Conservation (phyloP, 2,888 invertebrate species). For the Netelia inedita region DNA sequence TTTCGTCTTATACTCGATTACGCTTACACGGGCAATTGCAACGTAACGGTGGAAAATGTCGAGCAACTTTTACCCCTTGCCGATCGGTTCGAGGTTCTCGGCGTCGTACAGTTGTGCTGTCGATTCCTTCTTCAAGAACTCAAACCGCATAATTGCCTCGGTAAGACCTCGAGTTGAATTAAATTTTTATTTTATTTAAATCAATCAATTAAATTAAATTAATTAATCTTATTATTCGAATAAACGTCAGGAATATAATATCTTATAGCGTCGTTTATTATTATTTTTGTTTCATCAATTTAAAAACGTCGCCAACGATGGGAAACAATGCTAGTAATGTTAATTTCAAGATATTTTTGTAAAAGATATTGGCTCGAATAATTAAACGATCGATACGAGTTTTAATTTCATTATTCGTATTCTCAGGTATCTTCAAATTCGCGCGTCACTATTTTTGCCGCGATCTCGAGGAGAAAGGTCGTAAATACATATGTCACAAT, state of each 20-base stretch:
- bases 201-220: too few relatives aligned
- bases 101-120: slow-evolving; percentile 90
- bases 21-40: slow-evolving; percentile 90
- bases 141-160: slow-evolving; percentile 89
- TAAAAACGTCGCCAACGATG: too few relatives aligned
- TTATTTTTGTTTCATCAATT: too few relatives aligned
- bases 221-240: too few relatives aligned
- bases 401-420: not conserved
- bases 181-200: not conserved
- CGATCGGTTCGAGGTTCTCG: slow-evolving; percentile 91
- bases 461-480: slow-evolving; percentile 88
- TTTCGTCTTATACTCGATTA: slow-evolving; percentile 91
- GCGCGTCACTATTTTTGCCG: slow-evolving; percentile 90
- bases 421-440: slow-evolving; percentile 88
- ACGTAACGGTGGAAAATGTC: slow-evolving; percentile 89
- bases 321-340: too few relatives aligned
- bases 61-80: slow-evolving; percentile 90
- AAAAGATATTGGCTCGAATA: too few relatives aligned
- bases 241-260: too few relatives aligned
- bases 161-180: slow-evolving; percentile 66
- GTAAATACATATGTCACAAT: slow-evolving; percentile 87
- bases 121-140: slow-evolving; percentile 89
- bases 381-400: too few relatives aligned
- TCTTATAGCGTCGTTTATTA: too few relatives aligned
- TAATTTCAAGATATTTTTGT: too few relatives aligned